phyloP scores from a whole-genome alignment of 2,113 vertebrate species.

The Kryptolebias marmoratus region DNA sequence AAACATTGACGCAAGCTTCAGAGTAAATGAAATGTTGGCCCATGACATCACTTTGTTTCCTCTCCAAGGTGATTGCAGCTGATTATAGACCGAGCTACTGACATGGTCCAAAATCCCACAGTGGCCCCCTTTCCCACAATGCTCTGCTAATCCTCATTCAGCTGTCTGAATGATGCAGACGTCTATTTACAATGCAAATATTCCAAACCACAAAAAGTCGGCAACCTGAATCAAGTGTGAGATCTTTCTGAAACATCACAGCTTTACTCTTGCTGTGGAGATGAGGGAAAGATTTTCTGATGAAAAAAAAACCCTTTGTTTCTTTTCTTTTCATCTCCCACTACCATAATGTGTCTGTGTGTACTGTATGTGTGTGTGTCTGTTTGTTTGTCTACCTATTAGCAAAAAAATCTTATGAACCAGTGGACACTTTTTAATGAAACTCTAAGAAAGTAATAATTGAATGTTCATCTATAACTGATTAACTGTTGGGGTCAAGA shows the following conservation, averaged over 20 bases:
- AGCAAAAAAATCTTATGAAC: too few relatives aligned
- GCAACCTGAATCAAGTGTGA: neutral
- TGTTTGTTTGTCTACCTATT: too few relatives aligned
- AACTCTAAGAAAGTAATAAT: too few relatives aligned
- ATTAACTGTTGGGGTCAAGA: too few relatives aligned
- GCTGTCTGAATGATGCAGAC: neutral
- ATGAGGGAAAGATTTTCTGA: neutral
- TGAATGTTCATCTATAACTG: too few relatives aligned
- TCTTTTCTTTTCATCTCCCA: neutral
- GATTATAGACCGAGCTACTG: neutral
- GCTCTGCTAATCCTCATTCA: conserved; percentile 3
- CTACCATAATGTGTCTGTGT: too few relatives aligned
- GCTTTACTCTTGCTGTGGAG: neutral
- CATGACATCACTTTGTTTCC: neutral
- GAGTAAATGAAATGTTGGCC: neutral
- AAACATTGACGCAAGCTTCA: neutral
- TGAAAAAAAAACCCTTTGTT: too few relatives aligned
- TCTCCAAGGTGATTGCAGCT: neutral
- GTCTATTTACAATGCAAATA: neutral
- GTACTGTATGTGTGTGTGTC: too few relatives aligned
- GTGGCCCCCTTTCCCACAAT: neutral
- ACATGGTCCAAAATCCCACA: neutral
- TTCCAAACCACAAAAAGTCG: neutral
- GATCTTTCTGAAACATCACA: neutral
- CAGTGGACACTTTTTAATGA: too few relatives aligned